Conservation (phyloP, 1,140 invertebrate species). For the Holotrichia oblita region DNA sequence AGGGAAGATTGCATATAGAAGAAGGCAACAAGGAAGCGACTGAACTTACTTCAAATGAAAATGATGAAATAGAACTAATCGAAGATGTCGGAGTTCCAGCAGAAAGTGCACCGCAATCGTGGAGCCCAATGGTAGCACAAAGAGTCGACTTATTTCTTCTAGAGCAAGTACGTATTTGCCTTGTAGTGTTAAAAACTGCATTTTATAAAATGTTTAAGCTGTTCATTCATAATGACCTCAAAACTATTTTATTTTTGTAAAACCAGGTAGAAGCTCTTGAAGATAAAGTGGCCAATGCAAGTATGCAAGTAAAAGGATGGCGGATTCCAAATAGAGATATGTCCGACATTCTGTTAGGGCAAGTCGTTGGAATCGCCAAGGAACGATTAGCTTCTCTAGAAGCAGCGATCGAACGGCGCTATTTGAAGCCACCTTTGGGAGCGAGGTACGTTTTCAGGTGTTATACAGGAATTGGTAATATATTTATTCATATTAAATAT, state of each 20-base stretch:
- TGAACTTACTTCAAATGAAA: slow-evolving; percentile 61
- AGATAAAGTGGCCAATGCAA: slow-evolving; percentile 90
- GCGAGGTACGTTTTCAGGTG: slow-evolving; percentile 64
- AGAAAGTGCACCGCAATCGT: slow-evolving; percentile 71
- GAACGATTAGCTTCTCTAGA: slow-evolving; percentile 85
- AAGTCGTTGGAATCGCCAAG: slow-evolving; percentile 75
- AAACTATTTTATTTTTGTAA: neutral
- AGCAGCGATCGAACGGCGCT: slow-evolving; percentile 89
- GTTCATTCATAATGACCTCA: neutral
- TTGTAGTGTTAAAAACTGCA: neutral
- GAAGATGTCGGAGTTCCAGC: slow-evolving; percentile 61
- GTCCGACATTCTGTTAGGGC: slow-evolving; percentile 66
- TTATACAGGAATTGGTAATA: neutral
- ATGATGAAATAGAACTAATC: slow-evolving; percentile 63
- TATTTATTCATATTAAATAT: neutral
- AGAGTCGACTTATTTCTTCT: slow-evolving; percentile 83
- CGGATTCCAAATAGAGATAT: slow-evolving; percentile 73
- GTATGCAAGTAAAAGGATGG: slow-evolving; percentile 95
- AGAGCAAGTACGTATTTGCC: slow-evolving; percentile 68
- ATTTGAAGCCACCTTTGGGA: slow-evolving; percentile 92
- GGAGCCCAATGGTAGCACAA: slow-evolving; percentile 77
- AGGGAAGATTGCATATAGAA: slow-evolving; percentile 68
- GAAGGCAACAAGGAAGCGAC: slow-evolving; percentile 68
- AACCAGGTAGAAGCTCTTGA: slow-evolving; percentile 83
- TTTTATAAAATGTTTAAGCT: neutral